phyloP scores from a whole-genome alignment of 2,888 invertebrate species.

The Theretra japonica region DNA sequence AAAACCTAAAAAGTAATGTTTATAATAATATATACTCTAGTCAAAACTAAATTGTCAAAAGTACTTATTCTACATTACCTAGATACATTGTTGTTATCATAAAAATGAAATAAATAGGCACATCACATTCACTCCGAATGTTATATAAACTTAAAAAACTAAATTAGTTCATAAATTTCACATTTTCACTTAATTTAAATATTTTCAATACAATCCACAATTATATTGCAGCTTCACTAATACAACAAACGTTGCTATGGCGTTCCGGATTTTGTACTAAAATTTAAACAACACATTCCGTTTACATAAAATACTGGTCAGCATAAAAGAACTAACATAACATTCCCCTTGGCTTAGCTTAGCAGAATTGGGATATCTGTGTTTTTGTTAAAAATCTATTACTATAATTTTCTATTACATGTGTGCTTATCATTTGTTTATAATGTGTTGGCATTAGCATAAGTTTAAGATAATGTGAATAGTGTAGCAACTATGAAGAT shows the following conservation, averaged over 20 bases:
- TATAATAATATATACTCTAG: constrained; percentile 61
- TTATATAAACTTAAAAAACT: constrained; percentile 66
- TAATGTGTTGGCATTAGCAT: not conserved
- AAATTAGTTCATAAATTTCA: constrained; percentile 67
- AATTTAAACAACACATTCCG: constrained; percentile 38
- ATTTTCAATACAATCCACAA: constrained; percentile 70
- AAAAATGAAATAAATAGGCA: constrained; percentile 82
- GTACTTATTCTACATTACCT: constrained; percentile 61
- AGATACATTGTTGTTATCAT: constrained; percentile 71
- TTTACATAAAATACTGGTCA: constrained; percentile 4
- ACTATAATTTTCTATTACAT: not conserved
- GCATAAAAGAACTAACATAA: not conserved
- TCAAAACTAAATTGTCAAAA: constrained; percentile 73
- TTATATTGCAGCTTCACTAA: constrained; percentile 73
- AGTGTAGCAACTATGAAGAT: not conserved
- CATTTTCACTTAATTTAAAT: constrained; percentile 56
- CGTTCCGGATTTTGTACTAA: constrained; percentile 76
- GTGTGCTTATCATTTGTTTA: not conserved
- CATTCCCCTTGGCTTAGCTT: not conserved
- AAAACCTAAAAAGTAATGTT: constrained; percentile 51
- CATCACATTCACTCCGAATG: constrained; percentile 76
- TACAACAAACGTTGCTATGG: constrained; percentile 70
- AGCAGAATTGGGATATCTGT: not conserved
- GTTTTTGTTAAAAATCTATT: not conserved
- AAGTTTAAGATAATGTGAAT: not conserved